Percentiles rank a stretch among this genome's conserved stretches.
Evolutionary conservation across 2,888 invertebrate genomes (phyloP).

Genomic region (Rosalia funebris): DNA sequence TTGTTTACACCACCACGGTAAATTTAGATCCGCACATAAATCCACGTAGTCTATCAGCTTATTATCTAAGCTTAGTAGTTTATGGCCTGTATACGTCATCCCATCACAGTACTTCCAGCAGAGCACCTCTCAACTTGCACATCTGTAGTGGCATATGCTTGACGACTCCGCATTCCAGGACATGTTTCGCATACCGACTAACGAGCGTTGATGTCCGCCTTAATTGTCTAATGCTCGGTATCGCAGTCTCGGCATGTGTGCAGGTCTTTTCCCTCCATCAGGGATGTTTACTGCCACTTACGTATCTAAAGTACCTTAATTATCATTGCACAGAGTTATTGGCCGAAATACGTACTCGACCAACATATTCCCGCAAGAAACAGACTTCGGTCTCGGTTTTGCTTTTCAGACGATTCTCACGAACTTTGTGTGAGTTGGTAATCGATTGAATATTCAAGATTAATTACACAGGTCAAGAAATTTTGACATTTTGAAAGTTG

Average conservation of each 20-base stretch:
- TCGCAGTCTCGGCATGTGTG: conserved; percentile 28
- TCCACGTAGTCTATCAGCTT: conserved; percentile 32
- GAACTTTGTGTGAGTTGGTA: too few relatives aligned
- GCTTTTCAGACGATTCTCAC: too few relatives aligned
- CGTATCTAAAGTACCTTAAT: too few relatives aligned
- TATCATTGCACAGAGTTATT: too few relatives aligned
- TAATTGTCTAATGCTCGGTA: conserved; percentile 49
- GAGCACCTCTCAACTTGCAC: conserved; percentile 28
- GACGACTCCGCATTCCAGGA: conserved; percentile 51
- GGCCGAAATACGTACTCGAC: too few relatives aligned
- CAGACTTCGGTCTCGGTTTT: too few relatives aligned
- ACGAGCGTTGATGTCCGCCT: conserved; percentile 55
- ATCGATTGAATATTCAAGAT: too few relatives aligned
- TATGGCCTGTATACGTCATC: conserved; percentile 34
- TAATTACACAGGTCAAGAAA: too few relatives aligned
- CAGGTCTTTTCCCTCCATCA: background rate
- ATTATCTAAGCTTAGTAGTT: conserved; percentile 30
- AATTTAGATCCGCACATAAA: conserved; percentile 28
- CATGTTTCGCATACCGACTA: conserved; percentile 53
- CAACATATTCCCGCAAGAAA: too few relatives aligned
- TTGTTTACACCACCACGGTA: conserved; percentile 11
- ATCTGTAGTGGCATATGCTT: conserved; percentile 51
- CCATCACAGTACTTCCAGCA: conserved; percentile 26
- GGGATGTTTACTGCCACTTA: conserved; percentile 18
- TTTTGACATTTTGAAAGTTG: too few relatives aligned